Percentiles rank a stretch among this genome's conserved stretches.
phyloP scores from a whole-genome alignment of 2,113 vertebrate genomes.

The Coracopsis vasa region DNA sequence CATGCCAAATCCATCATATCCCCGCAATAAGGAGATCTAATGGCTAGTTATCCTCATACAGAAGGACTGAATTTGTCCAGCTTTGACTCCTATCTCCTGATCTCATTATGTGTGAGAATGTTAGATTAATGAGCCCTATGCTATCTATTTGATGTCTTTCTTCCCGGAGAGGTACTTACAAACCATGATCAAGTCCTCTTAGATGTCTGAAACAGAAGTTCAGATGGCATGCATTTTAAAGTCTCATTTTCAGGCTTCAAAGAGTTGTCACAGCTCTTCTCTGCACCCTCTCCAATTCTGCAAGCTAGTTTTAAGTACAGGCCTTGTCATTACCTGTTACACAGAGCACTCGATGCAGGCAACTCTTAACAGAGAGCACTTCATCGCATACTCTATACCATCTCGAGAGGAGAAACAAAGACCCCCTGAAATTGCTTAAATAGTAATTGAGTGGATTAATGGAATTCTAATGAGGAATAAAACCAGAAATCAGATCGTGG shows the following conservation, averaged over 20 bases:
- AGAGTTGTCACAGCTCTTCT: neutral
- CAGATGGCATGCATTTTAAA: neutral
- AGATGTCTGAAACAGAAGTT: neutral
- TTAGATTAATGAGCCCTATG: neutral
- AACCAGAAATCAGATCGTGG: neutral
- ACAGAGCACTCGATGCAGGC: neutral
- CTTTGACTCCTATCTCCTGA: constrained; percentile 19
- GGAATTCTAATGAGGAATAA: neutral
- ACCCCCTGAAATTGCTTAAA: neutral
- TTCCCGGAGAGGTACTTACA: neutral
- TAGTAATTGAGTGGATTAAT: neutral
- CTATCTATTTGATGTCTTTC: neutral
- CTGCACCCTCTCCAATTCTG: neutral
- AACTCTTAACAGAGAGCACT: neutral
- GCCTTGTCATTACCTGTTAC: neutral
- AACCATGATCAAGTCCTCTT: neutral
- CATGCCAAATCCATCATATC: neutral
- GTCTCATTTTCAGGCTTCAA: neutral
- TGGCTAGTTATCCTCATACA: neutral
- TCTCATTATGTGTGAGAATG: neutral
- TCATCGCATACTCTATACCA: neutral
- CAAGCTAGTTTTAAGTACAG: neutral
- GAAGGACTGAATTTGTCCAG: neutral
- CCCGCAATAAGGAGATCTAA: neutral
- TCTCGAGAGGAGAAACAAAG: neutral